phyloP scores from a whole-genome alignment of 2,113 vertebrate genomes.

The Suricata suricatta region DNA sequence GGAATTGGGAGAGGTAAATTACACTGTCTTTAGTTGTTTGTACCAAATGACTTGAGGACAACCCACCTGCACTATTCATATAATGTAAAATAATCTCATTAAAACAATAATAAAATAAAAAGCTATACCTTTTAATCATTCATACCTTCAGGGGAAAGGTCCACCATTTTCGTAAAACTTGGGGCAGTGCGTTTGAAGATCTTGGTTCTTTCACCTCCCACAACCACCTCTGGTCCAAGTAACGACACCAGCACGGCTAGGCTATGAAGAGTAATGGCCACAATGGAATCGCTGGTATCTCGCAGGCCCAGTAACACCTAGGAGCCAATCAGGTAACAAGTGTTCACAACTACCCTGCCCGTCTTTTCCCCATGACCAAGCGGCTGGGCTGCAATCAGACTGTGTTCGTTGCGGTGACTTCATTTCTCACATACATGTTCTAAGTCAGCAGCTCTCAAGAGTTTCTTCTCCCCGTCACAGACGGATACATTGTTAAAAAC shows the following conservation, averaged over 20 bases:
- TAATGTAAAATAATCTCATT: background rate
- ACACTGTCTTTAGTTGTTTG: background rate
- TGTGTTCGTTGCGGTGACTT: background rate
- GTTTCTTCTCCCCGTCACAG: background rate
- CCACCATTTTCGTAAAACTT: constrained; percentile 92
- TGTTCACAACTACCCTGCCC: background rate
- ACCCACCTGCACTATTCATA: background rate
- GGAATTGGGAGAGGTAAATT: background rate
- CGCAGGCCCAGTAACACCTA: constrained; percentile 96
- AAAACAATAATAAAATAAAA: background rate
- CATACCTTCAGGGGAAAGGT: constrained; percentile 94
- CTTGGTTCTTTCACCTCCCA: constrained; percentile 95
- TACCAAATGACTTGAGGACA: background rate
- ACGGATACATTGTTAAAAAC: background rate
- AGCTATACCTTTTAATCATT: background rate
- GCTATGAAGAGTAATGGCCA: constrained; percentile 94
- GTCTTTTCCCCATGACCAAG: background rate
- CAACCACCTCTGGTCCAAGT: constrained; percentile 96
- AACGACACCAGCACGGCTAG: constrained; percentile 94
- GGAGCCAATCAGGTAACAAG: background rate
- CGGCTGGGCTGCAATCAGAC: background rate
- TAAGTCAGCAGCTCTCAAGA: background rate
- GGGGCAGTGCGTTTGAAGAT: constrained; percentile 97
- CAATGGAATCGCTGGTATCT: constrained; percentile 93
- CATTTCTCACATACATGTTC: background rate